These are phyloP conservation scores for Sorex araneus DNA, from an alignment of 2,113 vertebrate genomes.

Conservation along the genomic window DNA sequence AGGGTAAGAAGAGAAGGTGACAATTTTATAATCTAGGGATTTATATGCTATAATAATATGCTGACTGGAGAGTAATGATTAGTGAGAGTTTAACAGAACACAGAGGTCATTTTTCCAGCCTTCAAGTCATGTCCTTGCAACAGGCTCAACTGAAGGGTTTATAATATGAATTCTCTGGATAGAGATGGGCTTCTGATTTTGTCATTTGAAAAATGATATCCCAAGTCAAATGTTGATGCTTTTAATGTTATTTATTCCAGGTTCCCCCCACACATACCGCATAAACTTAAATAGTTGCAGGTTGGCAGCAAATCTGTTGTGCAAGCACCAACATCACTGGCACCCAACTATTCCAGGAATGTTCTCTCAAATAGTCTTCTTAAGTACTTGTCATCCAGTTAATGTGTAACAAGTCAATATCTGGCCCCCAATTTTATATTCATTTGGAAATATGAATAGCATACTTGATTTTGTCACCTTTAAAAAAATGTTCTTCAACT, in stretches of 20 bases:
- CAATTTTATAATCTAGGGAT: conserved; percentile 52
- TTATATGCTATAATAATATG: background rate
- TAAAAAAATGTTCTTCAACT: background rate
- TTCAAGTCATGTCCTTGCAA: conserved; percentile 59
- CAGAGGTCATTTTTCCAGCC: conserved; percentile 47
- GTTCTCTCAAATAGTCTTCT: background rate
- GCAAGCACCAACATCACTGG: background rate
- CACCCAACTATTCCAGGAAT: background rate
- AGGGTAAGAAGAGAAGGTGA: background rate
- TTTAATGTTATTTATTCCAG: background rate
- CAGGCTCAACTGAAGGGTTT: conserved; percentile 55
- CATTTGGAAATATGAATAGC: conserved; percentile 36
- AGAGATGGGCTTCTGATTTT: background rate
- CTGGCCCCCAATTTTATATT: background rate
- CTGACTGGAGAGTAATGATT: conserved; percentile 13
- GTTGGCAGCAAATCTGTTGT: background rate
- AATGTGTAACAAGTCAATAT: background rate
- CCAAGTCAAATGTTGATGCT: conserved; percentile 20
- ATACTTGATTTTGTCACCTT: background rate
- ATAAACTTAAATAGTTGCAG: conserved; percentile 32
- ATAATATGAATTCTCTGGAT: conserved; percentile 60
- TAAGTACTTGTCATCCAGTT: background rate
- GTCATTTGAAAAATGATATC: conserved; percentile 40
- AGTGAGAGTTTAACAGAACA: background rate
- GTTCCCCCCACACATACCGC: background rate